Evolutionary conservation across 2,797 vertebrate genomes (phyloP).

Genomic region (Ammospiza maritima): DNA sequence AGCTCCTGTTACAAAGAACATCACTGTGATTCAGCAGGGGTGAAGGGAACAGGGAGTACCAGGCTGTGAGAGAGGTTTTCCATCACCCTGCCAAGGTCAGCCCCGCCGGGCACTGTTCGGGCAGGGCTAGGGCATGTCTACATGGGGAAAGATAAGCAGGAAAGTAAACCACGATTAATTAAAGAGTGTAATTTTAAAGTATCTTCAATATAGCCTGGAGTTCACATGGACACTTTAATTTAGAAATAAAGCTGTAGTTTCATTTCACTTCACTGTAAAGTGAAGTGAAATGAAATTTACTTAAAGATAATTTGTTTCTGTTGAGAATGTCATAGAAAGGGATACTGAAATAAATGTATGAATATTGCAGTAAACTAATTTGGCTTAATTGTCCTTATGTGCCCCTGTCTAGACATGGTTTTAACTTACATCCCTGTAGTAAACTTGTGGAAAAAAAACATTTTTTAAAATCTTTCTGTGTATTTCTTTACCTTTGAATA

Average conservation of each 20-base stretch:
- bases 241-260: not conserved
- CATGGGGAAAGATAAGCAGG: not conserved
- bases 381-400: not conserved
- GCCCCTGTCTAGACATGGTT: not conserved
- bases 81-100: constrained; percentile 34
- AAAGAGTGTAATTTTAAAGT: not conserved
- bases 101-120: not conserved
- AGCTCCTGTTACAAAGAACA: not conserved
- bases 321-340: not conserved
- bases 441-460: not conserved
- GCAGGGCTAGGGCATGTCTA: not conserved
- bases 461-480: not conserved
- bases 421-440: not conserved
- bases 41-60: constrained; percentile 13
- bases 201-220: not conserved
- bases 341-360: not conserved
- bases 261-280: not conserved
- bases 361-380: not conserved
- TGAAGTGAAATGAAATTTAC: not conserved
- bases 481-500: not conserved
- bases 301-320: not conserved
- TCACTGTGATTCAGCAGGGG: not conserved
- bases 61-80: not conserved
- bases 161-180: not conserved
- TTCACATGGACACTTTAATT: not conserved